Evolutionary conservation across 2,888 invertebrate species (phyloP).

Genomic region (Brachyptera putata): DNA sequence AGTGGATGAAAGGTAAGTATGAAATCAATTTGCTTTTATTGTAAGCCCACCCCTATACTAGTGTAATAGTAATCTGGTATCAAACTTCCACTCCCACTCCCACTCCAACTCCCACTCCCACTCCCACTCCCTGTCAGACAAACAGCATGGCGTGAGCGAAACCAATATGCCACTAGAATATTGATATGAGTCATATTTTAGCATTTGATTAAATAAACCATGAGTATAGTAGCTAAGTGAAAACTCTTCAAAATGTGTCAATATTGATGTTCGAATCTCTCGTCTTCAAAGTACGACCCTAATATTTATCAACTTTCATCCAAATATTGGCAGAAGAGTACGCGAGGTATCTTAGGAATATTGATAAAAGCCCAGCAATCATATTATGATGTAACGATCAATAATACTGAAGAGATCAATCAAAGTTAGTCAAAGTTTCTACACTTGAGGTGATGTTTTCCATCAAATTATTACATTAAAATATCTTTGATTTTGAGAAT

Average conservation of each 20-base stretch:
- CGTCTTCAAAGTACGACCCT: not conserved
- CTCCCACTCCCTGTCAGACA: not conserved
- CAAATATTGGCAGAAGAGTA: slow-evolving; percentile 12
- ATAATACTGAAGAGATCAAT: too few relatives aligned
- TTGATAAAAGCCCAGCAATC: too few relatives aligned
- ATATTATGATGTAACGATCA: too few relatives aligned
- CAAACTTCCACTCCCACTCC: too few relatives aligned
- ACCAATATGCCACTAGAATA: slow-evolving; percentile 11
- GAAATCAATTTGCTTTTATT: not conserved
- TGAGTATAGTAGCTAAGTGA: slow-evolving; percentile 13
- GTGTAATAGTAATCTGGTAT: not conserved
- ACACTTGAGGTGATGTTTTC: too few relatives aligned
- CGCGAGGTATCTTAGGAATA: too few relatives aligned
- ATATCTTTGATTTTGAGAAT: too few relatives aligned
- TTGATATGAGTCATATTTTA: slow-evolving; percentile 23
- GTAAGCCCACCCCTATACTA: not conserved
- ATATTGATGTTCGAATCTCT: slow-evolving; percentile 8
- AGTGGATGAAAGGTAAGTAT: not conserved
- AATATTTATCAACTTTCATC: slow-evolving; percentile 8
- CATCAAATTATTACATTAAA: too few relatives aligned
- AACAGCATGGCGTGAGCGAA: not conserved
- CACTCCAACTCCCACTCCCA: not conserved
- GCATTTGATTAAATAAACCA: slow-evolving; percentile 20
- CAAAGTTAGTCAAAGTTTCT: too few relatives aligned
- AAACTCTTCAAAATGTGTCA: slow-evolving; percentile 18